A percentile compares a stretch with the other conserved stretches of the same genome.
Evolutionary conservation across 2,888 invertebrate genomes (phyloP).

Genomic region (Doris montereyensis): DNA sequence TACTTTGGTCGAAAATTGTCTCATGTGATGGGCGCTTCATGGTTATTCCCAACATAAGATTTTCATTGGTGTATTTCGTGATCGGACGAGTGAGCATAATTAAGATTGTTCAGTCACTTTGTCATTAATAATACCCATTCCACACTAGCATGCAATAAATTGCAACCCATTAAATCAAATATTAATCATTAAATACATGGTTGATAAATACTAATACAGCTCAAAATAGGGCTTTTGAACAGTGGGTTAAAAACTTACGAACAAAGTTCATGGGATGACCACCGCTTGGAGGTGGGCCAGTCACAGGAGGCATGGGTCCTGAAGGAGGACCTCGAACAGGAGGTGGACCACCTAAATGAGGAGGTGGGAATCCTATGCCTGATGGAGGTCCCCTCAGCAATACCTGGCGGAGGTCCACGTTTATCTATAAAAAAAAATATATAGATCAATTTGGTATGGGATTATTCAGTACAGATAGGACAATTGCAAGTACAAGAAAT

Average conservation of each 20-base stretch:
- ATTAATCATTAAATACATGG: not conserved
- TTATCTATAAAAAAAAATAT: constrained; percentile 41
- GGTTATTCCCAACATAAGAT: no score
- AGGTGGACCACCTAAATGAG: constrained; percentile 48
- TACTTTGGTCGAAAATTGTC: no score
- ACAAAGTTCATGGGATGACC: constrained; percentile 50
- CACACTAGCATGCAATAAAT: not conserved
- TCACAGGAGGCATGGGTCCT: no score
- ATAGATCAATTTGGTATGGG: no score
- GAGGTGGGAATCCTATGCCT: constrained; percentile 40
- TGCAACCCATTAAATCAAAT: not conserved
- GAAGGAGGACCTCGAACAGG: constrained; percentile 58
- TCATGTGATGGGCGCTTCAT: no score
- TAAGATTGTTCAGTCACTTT: no score
- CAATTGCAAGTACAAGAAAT: no score
- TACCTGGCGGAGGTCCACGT: constrained; percentile 41
- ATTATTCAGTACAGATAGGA: no score
- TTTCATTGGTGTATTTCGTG: no score
- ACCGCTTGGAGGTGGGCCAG: constrained; percentile 47
- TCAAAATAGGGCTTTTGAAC: not conserved
- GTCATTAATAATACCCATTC: no score
- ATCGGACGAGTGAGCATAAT: no score
- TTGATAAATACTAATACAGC: not conserved
- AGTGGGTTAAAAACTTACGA: constrained; percentile 61
- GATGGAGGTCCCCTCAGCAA: constrained; percentile 31